Percentiles rank a stretch among this genome's conserved stretches.
Conservation (phyloP, 2,888 invertebrate species). For the Drosophila monieri region DNA sequence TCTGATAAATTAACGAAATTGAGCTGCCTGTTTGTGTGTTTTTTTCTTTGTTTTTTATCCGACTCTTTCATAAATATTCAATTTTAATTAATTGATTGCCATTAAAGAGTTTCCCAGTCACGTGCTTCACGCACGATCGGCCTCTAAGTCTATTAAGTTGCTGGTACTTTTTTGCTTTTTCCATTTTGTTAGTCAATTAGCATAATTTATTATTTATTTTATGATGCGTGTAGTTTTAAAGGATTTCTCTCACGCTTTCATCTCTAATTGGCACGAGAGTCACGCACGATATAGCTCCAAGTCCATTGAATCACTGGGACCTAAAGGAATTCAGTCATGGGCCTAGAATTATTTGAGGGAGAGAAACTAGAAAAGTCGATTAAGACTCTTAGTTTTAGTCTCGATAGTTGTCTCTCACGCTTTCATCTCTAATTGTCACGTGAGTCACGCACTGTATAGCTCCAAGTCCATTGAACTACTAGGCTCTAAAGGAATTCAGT, state of each 20-base stretch:
- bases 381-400: too few species aligned
- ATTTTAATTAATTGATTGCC: slow-evolving; percentile 72
- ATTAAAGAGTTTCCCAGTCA: slow-evolving; percentile 27
- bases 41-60: slow-evolving; percentile 44
- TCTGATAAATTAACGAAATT: slow-evolving; percentile 65
- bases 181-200: slow-evolving; percentile 1
- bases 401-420: background rate
- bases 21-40: slow-evolving; percentile 25
- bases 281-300: too few species aligned
- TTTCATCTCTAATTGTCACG: background rate
- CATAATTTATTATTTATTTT: slow-evolving; percentile 4
- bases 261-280: too few species aligned
- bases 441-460: too few species aligned
- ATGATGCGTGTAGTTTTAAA: background rate
- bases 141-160: background rate
- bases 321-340: too few species aligned
- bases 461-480: too few species aligned
- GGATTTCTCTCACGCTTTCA: too few species aligned
- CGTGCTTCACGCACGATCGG: slow-evolving; percentile 1
- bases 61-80: slow-evolving; percentile 70
- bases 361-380: too few species aligned
- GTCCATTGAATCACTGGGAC: too few species aligned
- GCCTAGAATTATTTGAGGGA: too few species aligned
- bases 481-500: too few species aligned
- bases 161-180: background rate